A percentile compares a stretch with the other conserved stretches of the same genome.
These are phyloP conservation scores for Aporophyla lueneburgensis DNA, from an alignment of 2,888 invertebrate species.

Conservation along the genomic window DNA sequence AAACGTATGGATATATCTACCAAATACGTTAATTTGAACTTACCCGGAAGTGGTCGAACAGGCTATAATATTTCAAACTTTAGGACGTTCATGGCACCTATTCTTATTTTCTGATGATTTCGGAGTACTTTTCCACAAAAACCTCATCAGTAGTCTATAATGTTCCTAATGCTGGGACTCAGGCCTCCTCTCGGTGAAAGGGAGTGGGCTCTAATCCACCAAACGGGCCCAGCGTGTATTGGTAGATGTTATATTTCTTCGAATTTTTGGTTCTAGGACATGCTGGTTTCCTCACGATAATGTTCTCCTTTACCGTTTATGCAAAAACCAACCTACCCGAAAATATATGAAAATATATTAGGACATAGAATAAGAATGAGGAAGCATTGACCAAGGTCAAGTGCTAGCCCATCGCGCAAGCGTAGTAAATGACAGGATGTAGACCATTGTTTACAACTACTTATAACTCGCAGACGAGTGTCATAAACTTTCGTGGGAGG, in stretches of 20 bases:
- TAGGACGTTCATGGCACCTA: not conserved
- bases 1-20: not conserved
- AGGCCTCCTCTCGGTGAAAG: too few relatives aligned
- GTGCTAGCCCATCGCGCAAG: slow-evolving; percentile 7
- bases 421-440: slow-evolving; percentile 46
- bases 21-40: too few relatives aligned
- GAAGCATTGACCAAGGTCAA: slow-evolving; percentile 40
- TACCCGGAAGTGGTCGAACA: not conserved
- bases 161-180: too few relatives aligned
- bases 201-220: too few relatives aligned
- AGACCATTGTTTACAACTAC: slow-evolving; percentile 37
- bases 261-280: too few relatives aligned
- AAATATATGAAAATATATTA: not conserved
- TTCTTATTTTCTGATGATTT: not conserved
- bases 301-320: too few relatives aligned
- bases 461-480: slow-evolving; percentile 17
- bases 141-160: not conserved
- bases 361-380: not conserved
- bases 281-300: too few relatives aligned
- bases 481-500: slow-evolving; percentile 47
- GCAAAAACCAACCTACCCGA: not conserved
- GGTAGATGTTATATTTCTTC: too few relatives aligned
- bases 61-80: not conserved
- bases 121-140: not conserved
- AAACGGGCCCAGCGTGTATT: too few relatives aligned